Base-by-base conservation (phyloP, 2,888 invertebrate genomes). In the Amphipoea lucens region DNA sequence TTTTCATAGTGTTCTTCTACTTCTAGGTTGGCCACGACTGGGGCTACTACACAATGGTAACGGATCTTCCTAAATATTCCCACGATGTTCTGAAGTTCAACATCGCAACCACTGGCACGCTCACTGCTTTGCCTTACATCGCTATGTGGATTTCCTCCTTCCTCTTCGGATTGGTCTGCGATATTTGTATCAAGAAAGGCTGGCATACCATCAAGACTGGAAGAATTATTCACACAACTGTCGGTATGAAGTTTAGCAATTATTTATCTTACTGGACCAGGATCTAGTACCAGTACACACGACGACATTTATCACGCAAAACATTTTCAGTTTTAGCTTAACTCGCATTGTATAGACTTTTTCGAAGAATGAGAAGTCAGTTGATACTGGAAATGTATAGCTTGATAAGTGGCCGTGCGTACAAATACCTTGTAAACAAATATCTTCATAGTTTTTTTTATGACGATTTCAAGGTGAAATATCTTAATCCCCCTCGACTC, bases 31-130 rank as follows among this genome's bases (percentile, higher is more conserved):
- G 96, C 11, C 96, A 96, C 88, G 96, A 98, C 90, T 98, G 98
- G 98, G 98, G 98, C 2, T 97, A 98, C 93, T 98, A 97, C 91
- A 98, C 98, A 40, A 97, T 98, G 97, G 97, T 98, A 60, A 97
- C 98, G n/a, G 98, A 98, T 90, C 95, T 98, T 23, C 98, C 98
- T 0, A 98, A 97, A 82, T 98, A 98, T 92, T 97, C 98, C 90
- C 97, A 97, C 82, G 97, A 97, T 85, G 97, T 98, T 0, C 94
- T 98, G 68, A 97, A 97, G 89, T 98, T 97, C 91, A 96, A 97
- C 88, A 97, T 98, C 63, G 95, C 97, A 60, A 96, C 97, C 87
- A 98, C 98, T 82, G 98, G 98, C 1, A 94, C 97, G 2, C 95
- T 97, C 78, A 97, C 98, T 0, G 97, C 98, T 0, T 88, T 98